Evolutionary conservation across 1,140 invertebrate species (phyloP).

Genomic region (Megathymus violae): DNA sequence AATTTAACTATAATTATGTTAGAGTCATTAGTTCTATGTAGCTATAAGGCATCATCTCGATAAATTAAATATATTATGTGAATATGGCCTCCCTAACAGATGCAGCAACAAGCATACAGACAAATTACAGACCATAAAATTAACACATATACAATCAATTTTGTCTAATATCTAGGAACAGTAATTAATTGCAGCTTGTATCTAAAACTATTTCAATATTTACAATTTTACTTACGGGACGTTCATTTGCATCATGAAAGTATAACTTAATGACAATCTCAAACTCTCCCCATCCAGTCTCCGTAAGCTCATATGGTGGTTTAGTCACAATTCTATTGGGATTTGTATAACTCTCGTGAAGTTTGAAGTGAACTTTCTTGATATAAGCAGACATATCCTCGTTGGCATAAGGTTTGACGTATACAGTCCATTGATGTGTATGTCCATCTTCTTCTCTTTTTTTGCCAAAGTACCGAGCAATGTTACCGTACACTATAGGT

Average conservation of each 20-base stretch:
- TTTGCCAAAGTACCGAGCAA: conserved; percentile 97
- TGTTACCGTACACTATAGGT: conserved; percentile 98
- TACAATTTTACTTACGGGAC: conserved; percentile 89
- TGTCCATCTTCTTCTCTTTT: conserved; percentile 99
- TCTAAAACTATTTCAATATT: no score
- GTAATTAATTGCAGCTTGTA: no score
- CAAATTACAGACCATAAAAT: no score
- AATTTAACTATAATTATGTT: no score
- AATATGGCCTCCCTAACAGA: no score
- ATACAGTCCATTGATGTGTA: conserved; percentile 99
- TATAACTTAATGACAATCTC: conserved; percentile 99
- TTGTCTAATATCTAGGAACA: no score
- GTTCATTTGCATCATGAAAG: conserved; percentile 98
- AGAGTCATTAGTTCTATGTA: no score
- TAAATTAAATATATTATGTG: no score
- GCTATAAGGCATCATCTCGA: no score
- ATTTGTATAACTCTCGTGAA: conserved; percentile 99
- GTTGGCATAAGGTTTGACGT: conserved; percentile 96
- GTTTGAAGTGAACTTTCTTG: conserved; percentile 98
- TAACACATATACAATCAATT: no score
- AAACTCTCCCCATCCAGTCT: conserved; percentile 99
- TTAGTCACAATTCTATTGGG: conserved; percentile 96
- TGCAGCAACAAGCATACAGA: no score
- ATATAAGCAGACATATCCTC: conserved; percentile 98
- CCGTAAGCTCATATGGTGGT: conserved; percentile 98